Percentiles rank a stretch among this genome's conserved stretches.
Conservation (phyloP, 2,113 vertebrate species). For the Falcunculus frontatus region DNA sequence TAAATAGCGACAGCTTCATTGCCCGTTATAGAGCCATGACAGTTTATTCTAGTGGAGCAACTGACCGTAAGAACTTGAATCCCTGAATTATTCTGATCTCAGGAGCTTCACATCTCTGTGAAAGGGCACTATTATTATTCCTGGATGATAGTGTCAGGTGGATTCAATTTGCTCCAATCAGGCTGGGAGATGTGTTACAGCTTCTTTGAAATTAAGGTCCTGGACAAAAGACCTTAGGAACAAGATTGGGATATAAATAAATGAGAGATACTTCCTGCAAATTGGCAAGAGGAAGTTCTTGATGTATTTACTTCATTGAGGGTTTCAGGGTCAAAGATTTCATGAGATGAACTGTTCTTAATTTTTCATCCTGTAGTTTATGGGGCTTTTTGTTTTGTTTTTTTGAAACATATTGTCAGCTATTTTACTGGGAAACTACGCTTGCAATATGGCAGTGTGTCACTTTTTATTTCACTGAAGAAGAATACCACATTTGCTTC, state of each 20-base stretch:
- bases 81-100: conserved; percentile 8
- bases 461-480: neutral
- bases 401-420: neutral
- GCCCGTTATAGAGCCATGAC: neutral
- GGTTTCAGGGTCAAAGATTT: neutral
- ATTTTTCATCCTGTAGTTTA: neutral
- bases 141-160: neutral
- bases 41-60: neutral
- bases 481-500: neutral
- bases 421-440: neutral
- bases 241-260: neutral
- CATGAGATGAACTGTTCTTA: neutral
- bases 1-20: neutral
- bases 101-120: neutral
- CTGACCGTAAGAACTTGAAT: neutral
- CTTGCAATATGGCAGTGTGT: neutral
- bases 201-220: neutral
- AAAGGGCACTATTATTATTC: conserved; percentile 20
- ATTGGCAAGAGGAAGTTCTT: neutral
- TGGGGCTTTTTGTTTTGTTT: neutral
- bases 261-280: neutral
- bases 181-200: neutral
- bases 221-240: neutral
- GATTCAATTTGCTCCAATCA: conserved; percentile 44
- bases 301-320: neutral